A percentile compares a stretch with the other conserved stretches of the same genome.
These are phyloP conservation scores for Apolygus lucorum DNA, from an alignment of 1,140 invertebrate species.

Conservation along the genomic window DNA sequence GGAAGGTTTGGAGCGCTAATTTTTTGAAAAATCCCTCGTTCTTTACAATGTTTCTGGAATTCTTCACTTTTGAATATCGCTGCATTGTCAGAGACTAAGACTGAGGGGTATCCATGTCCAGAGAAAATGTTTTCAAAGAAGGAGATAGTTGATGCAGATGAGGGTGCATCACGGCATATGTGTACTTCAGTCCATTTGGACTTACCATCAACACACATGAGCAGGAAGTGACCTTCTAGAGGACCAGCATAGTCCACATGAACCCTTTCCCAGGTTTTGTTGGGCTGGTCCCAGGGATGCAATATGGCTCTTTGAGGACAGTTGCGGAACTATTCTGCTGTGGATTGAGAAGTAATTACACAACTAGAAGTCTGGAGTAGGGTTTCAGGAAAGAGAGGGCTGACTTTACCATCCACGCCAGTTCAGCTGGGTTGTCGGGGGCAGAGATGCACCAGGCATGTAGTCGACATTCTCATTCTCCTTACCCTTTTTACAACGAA, in stretches of 20 bases:
- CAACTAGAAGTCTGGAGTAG: too few relatives aligned
- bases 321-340: conserved; percentile 23
- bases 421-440: conserved; percentile 27
- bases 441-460: conserved; percentile 21
- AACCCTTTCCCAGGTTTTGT: conserved; percentile 40
- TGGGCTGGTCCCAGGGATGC: conserved; percentile 35
- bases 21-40: conserved; percentile 33
- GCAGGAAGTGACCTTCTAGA: conserved; percentile 37
- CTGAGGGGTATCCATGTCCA: conserved; percentile 26
- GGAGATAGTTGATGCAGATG: conserved; percentile 14
- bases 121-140: conserved; percentile 22
- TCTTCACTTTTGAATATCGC: conserved; percentile 37
- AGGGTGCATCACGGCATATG: conserved; percentile 3
- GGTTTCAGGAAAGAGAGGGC: neutral
- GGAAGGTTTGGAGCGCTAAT: conserved; percentile 35
- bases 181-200: conserved; percentile 36
- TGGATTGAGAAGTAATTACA: neutral
- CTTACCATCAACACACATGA: conserved; percentile 40
- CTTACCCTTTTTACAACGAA: too few relatives aligned
- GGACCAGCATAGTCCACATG: conserved; percentile 36
- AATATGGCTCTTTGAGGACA: conserved; percentile 30
- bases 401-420: conserved; percentile 20
- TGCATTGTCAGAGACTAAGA: conserved; percentile 33
- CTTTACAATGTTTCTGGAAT: conserved; percentile 31
- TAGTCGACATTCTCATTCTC: conserved; percentile 36